Evolutionary conservation across 2,113 vertebrate species (phyloP), one percentile per base, ranked within the genome.

Genomic region (Propithecus coquereli): DNA sequence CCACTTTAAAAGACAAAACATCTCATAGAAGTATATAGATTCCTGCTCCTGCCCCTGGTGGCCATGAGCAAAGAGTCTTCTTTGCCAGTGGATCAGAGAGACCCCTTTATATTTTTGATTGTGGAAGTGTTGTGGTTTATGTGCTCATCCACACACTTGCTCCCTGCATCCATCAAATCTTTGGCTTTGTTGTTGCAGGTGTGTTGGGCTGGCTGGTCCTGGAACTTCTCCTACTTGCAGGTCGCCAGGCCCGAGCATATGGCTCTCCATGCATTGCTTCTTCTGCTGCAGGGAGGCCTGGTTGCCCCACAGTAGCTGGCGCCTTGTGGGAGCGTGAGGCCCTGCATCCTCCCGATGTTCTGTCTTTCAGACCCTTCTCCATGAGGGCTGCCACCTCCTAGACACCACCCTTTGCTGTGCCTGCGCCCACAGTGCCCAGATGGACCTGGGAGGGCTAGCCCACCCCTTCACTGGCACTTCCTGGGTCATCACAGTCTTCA

Each of bases 101-200:
- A 98, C 6, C 99, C 99, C 97, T 98, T 98, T 85, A 99, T 97
- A 65, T 98, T 98, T 85, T 98, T 99, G 73, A 98, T 99, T 98
- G 99, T 98, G 96, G 99, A 98, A 92, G 99, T 99, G 65, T 99
- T 97, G 61, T 99, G 98, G 92, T 98, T 98, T 10, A 99, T 43
- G n/a, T 99, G 99, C n/a, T 99, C 99, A 0, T 99, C 99, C 47
- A 98, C 98, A 40, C 99, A 99, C 94, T 98, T 98, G 8, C 96
- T 98, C 0, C 99, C 98, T 0, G 98, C 98, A 95, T 99, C 98
- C 13, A 98, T 98, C 30, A 98, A 97, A 82, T 99, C 99, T 96
- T 98, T 99, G 1, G 99, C 99, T 94, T 99, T 98, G 90, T 99
- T 99, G 0, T 98, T 99, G 97, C 98, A 99, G 1, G 98, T 99